A percentile compares a stretch with the other conserved stretches of the same genome.
Evolutionary conservation across 2,113 vertebrate genomes (phyloP).

Genomic region (Nannobrachium achirus): DNA sequence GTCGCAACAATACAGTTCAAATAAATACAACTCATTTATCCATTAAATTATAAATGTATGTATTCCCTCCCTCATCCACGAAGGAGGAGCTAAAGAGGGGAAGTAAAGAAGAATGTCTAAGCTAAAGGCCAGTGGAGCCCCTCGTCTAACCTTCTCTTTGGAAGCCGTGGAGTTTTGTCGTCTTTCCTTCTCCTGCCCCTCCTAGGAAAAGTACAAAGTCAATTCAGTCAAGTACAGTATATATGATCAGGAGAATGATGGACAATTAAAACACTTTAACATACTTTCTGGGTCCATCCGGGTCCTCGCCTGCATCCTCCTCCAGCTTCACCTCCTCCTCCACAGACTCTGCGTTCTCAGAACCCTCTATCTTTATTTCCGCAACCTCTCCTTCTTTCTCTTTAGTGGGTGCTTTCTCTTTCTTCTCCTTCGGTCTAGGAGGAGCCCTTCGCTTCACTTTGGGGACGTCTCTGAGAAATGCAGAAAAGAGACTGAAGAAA

Average conservation of each 20-base stretch:
- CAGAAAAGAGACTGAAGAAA: not conserved
- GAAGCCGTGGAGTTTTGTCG: slow-evolving; percentile 94
- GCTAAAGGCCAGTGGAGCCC: not conserved
- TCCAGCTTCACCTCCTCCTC: slow-evolving; percentile 90
- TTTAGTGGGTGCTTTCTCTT: slow-evolving; percentile 67
- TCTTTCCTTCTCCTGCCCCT: slow-evolving; percentile 95
- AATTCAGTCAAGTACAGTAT: not conserved
- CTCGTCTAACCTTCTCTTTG: slow-evolving; percentile 88
- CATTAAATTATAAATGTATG: no score
- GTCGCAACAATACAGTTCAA: not conserved
- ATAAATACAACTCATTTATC: no score
- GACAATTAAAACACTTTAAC: slow-evolving; percentile 30
- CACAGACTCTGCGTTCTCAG: slow-evolving; percentile 60
- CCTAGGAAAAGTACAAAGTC: slow-evolving; percentile 68
- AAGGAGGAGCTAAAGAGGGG: not conserved
- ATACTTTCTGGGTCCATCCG: slow-evolving; percentile 95
- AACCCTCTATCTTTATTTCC: slow-evolving; percentile 77
- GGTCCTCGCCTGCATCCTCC: slow-evolving; percentile 85
- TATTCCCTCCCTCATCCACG: not conserved
- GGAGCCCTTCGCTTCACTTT: slow-evolving; percentile 87
- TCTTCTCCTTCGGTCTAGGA: slow-evolving; percentile 86
- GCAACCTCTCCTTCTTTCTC: slow-evolving; percentile 76
- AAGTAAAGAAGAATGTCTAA: not conserved
- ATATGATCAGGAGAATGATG: not conserved
- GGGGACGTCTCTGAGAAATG: slow-evolving; percentile 80